Evolutionary conservation across 23 tunicate species (phyloP).

Genomic region (Halocynthia aurantium): DNA sequence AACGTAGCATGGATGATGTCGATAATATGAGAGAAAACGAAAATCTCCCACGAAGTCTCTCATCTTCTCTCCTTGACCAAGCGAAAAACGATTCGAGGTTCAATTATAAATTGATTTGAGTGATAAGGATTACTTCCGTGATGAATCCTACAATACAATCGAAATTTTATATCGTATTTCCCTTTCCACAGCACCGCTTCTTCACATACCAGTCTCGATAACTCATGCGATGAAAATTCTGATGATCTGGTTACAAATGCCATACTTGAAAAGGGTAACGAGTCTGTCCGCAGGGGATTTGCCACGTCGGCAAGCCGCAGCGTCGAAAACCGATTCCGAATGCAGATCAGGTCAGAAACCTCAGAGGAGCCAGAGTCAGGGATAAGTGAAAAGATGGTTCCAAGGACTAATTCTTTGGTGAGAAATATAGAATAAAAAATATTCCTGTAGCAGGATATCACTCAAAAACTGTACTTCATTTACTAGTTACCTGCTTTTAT

Average conservation of each 20-base stretch:
- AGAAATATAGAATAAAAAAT: too few relatives aligned
- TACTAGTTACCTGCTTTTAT: too few relatives aligned
- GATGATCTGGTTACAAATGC: neutral
- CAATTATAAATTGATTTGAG: neutral
- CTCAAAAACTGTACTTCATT: too few relatives aligned
- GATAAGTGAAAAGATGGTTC: constrained; percentile 15
- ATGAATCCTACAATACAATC: neutral
- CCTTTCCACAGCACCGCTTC: neutral
- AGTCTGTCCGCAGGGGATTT: neutral
- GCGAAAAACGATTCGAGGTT: constrained; percentile 13
- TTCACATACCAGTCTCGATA: constrained; percentile 24
- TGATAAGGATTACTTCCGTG: neutral
- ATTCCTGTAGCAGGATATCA: too few relatives aligned
- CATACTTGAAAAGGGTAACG: neutral
- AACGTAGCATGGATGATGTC: neutral
- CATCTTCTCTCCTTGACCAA: constrained; percentile 11
- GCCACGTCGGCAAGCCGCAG: constrained; percentile 1
- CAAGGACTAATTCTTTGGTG: neutral
- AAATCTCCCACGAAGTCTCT: constrained; percentile 11
- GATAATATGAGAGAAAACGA: constrained; percentile 1
- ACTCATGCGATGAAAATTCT: too few relatives aligned
- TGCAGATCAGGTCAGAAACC: constrained; percentile 11
- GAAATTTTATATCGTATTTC: neutral
- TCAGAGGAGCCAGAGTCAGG: constrained; percentile 31
- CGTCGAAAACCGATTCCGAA: constrained; percentile 15